These are phyloP conservation scores for Heterotilapia buettikoferi DNA, from an alignment of 2,113 vertebrate genomes.

Conservation along the genomic window DNA sequence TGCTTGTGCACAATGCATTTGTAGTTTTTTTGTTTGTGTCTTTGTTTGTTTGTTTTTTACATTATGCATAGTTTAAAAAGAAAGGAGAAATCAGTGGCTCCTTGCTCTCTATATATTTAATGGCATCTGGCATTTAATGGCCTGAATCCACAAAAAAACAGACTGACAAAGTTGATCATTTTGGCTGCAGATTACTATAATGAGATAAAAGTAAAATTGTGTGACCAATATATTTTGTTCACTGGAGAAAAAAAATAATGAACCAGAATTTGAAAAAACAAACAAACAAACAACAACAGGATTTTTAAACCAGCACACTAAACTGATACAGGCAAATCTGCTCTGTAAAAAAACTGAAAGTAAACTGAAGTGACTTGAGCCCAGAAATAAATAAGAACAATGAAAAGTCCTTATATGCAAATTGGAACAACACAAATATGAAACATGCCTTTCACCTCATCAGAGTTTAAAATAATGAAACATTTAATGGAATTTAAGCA, in stretches of 20 bases:
- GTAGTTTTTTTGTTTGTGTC: not conserved
- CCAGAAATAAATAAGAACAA: too few species aligned
- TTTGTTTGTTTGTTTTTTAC: not conserved
- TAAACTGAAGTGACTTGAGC: too few species aligned
- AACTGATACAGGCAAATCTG: too few species aligned
- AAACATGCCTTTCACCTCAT: too few species aligned
- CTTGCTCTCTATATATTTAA: not conserved
- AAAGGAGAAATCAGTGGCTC: not conserved
- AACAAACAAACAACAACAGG: not conserved
- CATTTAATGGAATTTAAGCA: too few species aligned
- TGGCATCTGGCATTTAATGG: not conserved
- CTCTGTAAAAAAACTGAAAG: too few species aligned
- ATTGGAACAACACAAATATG: too few species aligned
- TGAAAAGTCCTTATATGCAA: too few species aligned
- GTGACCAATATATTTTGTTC: not conserved
- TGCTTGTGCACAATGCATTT: not conserved
- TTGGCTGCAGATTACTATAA: not conserved
- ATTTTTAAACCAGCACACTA: too few species aligned
- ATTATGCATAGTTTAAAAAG: not conserved
- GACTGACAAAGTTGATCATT: not conserved
- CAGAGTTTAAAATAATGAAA: too few species aligned
- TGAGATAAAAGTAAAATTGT: not conserved
- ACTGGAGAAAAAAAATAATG: not conserved
- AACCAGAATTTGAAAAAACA: not conserved
- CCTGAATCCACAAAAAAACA: fast-evolving